Percentiles rank a stretch among this genome's conserved stretches.
Conservation (phyloP, 92 coral and sea anemone genomes). For the Palythoa heliodiscus region DNA sequence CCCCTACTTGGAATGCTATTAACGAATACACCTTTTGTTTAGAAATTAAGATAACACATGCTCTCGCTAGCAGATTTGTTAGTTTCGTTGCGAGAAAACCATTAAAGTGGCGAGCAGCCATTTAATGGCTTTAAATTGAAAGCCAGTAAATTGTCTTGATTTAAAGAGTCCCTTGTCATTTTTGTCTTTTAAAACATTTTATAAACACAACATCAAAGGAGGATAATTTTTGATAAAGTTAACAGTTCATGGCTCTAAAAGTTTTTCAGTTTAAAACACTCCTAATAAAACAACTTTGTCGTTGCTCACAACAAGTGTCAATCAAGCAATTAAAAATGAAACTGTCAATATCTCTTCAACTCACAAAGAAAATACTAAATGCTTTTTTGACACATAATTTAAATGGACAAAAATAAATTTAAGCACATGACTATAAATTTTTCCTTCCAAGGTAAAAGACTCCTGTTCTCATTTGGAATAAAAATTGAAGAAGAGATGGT, state of each 20-base stretch:
- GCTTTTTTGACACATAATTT: too few species aligned
- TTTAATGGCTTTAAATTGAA: not conserved
- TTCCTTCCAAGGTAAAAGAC: too few species aligned
- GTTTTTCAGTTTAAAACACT: not conserved
- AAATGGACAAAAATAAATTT: too few species aligned
- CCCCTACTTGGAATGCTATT: not conserved
- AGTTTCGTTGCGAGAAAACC: conserved; percentile 27
- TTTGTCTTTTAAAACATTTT: conserved; percentile 6
- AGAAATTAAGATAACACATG: not conserved
- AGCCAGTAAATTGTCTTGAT: conserved; percentile 24
- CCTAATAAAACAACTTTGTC: not conserved
- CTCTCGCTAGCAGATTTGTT: not conserved
- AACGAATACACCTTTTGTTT: conserved; percentile 20
- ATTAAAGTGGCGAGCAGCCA: conserved; percentile 6
- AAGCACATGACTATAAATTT: too few species aligned
- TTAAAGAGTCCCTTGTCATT: not conserved
- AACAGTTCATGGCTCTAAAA: not conserved
- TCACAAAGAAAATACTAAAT: not conserved
- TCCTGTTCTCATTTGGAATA: too few species aligned
- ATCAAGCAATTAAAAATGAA: not conserved
- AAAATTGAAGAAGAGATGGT: too few species aligned
- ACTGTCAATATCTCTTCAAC: not conserved
- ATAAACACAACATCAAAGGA: not conserved
- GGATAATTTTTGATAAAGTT: not conserved
- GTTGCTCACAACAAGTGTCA: not conserved